Base-by-base conservation (phyloP, 2,113 vertebrate species). In the Myiagra hebetior region DNA sequence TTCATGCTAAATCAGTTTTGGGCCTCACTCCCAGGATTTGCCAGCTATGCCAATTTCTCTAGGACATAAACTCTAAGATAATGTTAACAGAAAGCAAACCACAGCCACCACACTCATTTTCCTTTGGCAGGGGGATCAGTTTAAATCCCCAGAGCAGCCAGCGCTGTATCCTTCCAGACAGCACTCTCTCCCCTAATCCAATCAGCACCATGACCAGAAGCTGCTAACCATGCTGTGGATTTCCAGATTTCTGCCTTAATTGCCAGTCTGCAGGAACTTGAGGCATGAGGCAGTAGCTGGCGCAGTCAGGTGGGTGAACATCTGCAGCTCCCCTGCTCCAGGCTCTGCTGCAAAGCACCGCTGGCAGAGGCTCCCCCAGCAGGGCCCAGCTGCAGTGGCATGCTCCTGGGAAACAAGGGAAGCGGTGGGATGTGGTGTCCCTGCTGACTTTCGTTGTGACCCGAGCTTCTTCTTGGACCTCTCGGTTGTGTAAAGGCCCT, bases 191-290 rank as follows among this genome's bases (percentile, higher is more conserved):
- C 52, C 41, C 55, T 97, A 96, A 95, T 97, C 96, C 96, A 90
- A 95, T 96, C 88, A 95, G 73, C 72, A 72, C 39, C 74, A 77
- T 94, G 94, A 91, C 91, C 85, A 95, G 95, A 95, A 95, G 76
- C 75, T 94, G 75, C 83, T 92, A 87, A 76, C 90, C 80, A 37
- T 28, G n/a, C 88, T 95, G 65, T 74, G 70, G 39, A 80, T 90
- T 94, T 94, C 88, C 93, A 93, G 91, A 95, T 87, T 96, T 94
- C 85, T 82, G 68, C 82, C 30, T 62, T 93, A 89, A 94, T 92
- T 90, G 59, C 26, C 1, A 0, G 42, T 44, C 86, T 86, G 91
- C 87, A 85, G 88, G 74, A 94, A 57, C 93, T 59, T 13, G 49
- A 77, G 59, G 41, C 86, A 75, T 1, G 33, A 86, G 85, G 78